Evolutionary conservation across 37 sponge, comb jelly and placozoan species (phyloP).

Genomic region (Trichoplax adhaerens): DNA sequence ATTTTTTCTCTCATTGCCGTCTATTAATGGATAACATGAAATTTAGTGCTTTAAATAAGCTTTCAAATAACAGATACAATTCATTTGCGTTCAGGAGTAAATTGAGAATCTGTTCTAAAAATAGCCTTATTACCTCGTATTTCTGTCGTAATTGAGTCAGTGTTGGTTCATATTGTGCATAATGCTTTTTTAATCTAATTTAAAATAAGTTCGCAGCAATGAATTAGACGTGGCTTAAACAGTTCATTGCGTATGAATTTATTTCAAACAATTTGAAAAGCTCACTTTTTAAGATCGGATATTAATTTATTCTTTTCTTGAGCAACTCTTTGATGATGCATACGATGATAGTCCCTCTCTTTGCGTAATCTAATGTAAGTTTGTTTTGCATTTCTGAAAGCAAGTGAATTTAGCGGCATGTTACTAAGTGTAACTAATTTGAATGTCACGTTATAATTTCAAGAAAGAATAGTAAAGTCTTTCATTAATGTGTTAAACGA

Average conservation of each 20-base stretch:
- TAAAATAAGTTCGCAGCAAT: neutral
- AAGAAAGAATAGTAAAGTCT: too few relatives aligned
- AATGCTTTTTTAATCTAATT: constrained; percentile 52
- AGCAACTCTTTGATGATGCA: constrained; percentile 74
- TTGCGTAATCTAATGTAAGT: constrained; percentile 60
- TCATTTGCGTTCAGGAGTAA: too few relatives aligned
- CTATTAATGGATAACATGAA: constrained; percentile 1
- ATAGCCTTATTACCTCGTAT: constrained; percentile 1
- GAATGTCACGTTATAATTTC: too few relatives aligned
- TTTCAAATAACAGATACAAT: too few relatives aligned
- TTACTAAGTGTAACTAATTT: too few relatives aligned
- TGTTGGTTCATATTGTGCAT: constrained; percentile 42
- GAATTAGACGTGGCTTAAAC: neutral
- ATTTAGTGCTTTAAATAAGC: too few relatives aligned
- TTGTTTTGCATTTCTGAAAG: constrained; percentile 45
- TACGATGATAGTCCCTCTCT: constrained; percentile 90
- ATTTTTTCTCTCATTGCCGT: constrained; percentile 56
- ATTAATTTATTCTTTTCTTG: constrained; percentile 81
- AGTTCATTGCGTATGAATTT: neutral
- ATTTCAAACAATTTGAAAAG: neutral
- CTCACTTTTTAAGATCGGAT: constrained; percentile 41
- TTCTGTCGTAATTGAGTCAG: constrained; percentile 43
- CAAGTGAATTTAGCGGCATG: neutral
- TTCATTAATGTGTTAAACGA: too few relatives aligned
- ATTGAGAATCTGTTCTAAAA: too few relatives aligned